Conservation (phyloP, 2,888 invertebrate genomes). For the Rhaphigaster nebulosa region DNA sequence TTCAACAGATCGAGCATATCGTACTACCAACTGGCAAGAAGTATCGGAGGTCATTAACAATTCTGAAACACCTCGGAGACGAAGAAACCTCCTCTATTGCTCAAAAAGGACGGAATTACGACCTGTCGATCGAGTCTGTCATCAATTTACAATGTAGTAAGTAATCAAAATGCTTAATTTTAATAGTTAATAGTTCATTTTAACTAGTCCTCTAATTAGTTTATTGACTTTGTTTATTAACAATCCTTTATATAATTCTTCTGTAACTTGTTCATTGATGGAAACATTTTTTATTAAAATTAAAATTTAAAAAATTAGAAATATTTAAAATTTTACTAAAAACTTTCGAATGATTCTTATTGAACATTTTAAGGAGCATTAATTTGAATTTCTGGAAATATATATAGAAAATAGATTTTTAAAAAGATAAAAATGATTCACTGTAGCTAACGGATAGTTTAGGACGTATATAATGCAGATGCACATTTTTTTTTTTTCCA, state of each 20-base stretch:
- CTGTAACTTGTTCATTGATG: neutral
- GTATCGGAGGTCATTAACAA: constrained; percentile 50
- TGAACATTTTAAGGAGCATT: no score
- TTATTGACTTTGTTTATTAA: neutral
- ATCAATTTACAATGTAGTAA: constrained; percentile 55
- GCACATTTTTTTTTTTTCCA: no score
- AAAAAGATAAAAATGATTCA: no score
- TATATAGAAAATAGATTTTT: no score
- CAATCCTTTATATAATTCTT: neutral
- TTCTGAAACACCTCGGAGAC: constrained; percentile 31
- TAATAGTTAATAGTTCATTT: neutral
- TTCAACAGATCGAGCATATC: constrained; percentile 50
- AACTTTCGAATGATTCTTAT: no score
- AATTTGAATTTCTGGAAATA: no score
- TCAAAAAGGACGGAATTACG: constrained; percentile 49
- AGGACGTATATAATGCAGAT: no score
- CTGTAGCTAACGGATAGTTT: no score
- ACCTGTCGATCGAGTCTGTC: constrained; percentile 39
- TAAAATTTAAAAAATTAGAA: no score
- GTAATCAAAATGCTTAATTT: neutral
- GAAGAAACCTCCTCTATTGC: neutral
- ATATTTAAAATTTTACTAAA: no score
- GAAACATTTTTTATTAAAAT: no score
- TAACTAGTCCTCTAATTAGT: neutral
- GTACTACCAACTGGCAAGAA: constrained; percentile 57